Base-by-base conservation (phyloP, 2,113 vertebrate genomes). In the Paracanthobrama guichenoti region DNA sequence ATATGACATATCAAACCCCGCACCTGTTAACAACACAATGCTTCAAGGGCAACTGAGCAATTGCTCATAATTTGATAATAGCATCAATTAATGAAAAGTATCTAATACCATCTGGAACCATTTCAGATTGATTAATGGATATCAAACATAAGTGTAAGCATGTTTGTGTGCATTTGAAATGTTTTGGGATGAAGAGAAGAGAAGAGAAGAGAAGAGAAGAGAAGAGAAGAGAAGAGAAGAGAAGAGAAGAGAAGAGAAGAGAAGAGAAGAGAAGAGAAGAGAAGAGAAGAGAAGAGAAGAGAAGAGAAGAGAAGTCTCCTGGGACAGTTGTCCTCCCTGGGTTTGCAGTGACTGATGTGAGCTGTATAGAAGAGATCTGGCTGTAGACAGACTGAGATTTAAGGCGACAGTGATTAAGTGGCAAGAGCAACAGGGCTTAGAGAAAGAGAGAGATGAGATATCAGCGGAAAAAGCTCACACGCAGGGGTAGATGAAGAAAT, bases 371-470 rank as follows among this genome's bases (percentile, higher is more conserved):
- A 46, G 75, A 57, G 10, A 78, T 10, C 53, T 75, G 73, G 73
- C 10, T 28, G 79, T 86, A 57, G 24, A 86, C 48, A 79, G 83
- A 87, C 83, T 57, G 26, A 57, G 35, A 92, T 91, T 78, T 87
- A 85, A 89, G 84, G 86, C 48, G 55, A 86, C 72, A 84, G 85
- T 89, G 86, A 92, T 90, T 89, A 85, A 91, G 90, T 44, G 39
- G 20, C 67, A 71, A 71, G 67, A 48, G n/a, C 44, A 16, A 74
- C 42, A 50, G 44, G 71, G 6, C n/a, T 48, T 18, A 59, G 67
- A 42, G 28, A 26, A 69, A 82, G 13, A 46, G 67, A 82, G 7
- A 57, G 24, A 81, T 48, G 22, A 3, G 48, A 39, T 16, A 24
- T 59, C 31, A 78, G 53, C 35, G 44, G 28, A 31, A 35, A 75